phyloP scores from a whole-genome alignment of 2,888 invertebrate genomes.

The Ophioninae sp. region DNA sequence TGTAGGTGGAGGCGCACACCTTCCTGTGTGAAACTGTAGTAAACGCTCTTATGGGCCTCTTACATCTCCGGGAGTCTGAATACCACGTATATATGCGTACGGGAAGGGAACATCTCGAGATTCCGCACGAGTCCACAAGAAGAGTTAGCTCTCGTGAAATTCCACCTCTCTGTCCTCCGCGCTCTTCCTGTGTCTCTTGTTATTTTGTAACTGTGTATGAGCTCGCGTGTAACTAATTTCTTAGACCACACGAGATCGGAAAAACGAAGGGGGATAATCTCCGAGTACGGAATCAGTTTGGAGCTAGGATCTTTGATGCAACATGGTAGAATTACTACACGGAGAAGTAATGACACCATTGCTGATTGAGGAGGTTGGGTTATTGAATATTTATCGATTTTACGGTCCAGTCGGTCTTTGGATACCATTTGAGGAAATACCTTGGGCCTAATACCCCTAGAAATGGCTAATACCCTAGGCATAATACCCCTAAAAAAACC shows the following conservation, averaged over 20 bases:
- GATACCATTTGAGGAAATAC: too few species aligned
- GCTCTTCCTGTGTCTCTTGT: constrained; percentile 5
- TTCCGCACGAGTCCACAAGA: constrained; percentile 34
- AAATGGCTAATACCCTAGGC: too few species aligned
- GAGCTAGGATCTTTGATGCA: background rate
- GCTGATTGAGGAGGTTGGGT: background rate
- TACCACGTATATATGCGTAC: constrained; percentile 14
- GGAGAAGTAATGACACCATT: too few species aligned
- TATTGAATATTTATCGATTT: background rate
- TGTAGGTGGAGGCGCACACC: constrained; percentile 52
- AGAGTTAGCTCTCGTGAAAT: constrained; percentile 55
- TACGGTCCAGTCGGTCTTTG: too few species aligned
- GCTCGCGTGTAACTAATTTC: constrained; percentile 27
- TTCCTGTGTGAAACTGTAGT: constrained; percentile 50
- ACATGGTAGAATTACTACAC: background rate
- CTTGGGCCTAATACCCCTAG: too few species aligned
- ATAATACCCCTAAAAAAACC: too few species aligned
- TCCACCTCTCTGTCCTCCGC: constrained; percentile 27
- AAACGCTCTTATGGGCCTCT: constrained; percentile 43
- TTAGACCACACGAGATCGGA: constrained; percentile 31
- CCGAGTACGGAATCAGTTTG: constrained; percentile 11
- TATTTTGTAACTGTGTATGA: background rate
- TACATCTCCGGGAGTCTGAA: constrained; percentile 46
- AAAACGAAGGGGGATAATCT: constrained; percentile 4
- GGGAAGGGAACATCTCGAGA: constrained; percentile 38